These are phyloP conservation scores for Aplocera efformata DNA, from an alignment of 2,888 invertebrate genomes.

Conservation along the genomic window DNA sequence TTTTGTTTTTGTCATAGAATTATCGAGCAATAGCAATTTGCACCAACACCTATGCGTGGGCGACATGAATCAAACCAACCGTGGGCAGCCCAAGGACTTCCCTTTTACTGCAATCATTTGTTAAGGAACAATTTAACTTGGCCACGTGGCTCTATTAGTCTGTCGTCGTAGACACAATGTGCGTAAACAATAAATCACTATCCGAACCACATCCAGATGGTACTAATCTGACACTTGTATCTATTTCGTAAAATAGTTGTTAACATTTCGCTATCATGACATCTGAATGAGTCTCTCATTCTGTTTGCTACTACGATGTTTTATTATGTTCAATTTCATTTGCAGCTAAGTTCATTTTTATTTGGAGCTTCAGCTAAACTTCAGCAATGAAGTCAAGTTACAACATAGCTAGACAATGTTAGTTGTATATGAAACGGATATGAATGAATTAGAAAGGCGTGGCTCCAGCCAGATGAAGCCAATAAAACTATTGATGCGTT, in stretches of 20 bases:
- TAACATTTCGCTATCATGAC: no score
- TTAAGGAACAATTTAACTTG: conserved; percentile 44
- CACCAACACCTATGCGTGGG: conserved; percentile 52
- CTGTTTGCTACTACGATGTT: no score
- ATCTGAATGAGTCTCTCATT: no score
- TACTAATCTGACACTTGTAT: no score
- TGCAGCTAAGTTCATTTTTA: background rate
- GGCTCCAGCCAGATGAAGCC: conserved; percentile 16
- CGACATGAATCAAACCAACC: conserved; percentile 56
- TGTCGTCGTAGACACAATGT: conserved; percentile 1
- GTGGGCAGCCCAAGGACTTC: conserved; percentile 71
- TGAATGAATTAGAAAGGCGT: conserved; percentile 16
- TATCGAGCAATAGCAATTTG: conserved; percentile 48
- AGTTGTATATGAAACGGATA: conserved; percentile 22
- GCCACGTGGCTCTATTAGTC: conserved; percentile 27
- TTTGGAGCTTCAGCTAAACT: no score
- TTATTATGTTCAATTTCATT: no score
- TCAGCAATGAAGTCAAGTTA: no score
- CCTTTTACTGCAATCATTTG: conserved; percentile 60
- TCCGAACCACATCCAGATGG: no score
- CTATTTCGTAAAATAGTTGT: no score
- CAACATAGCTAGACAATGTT: conserved; percentile 11
- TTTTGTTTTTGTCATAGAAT: conserved; percentile 21
- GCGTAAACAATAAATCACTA: background rate
- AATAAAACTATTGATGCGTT: conserved; percentile 19